Base-by-base conservation (phyloP, 1,140 invertebrate species). In the Bombus waltoni region DNA sequence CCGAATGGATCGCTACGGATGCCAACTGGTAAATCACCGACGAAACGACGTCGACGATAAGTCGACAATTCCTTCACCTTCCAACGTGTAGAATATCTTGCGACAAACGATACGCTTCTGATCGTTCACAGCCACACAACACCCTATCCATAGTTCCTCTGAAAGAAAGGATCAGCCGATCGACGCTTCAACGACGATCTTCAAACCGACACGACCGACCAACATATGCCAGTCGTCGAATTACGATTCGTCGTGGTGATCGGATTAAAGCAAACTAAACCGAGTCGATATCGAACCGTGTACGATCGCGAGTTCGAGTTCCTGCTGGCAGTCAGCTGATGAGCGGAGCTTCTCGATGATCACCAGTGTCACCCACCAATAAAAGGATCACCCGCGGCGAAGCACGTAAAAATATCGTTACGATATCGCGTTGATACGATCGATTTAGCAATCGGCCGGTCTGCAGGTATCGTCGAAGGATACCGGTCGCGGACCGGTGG, bases 401-500 rank as follows among this genome's bases (percentile, higher is more conserved):
- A 25, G 3, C 13, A 35, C n/a, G 25, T 32, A n/a, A 11, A 28
- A 25, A 44, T n/a, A 62, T 28, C 59, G 28, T n/a, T 18, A 18
- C 75, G 38, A 18, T n/a, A 40, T n/a, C 57, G 38, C 18, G 38
- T 32, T 18, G 5, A 28, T 18, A 22, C 32, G 42, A 35, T 35
- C 47, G 72, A 74, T 76, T n/a, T 42, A 28, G 2, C 47, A 35
- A 32, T 44, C n/a, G 53, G 32, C 44, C 76, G 42, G 68, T 68
- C 32, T 38, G 22, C 11, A 78, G 38, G 28, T 22, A 32, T 72
- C 22, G 38, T 32, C 9, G 40, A 32, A 25, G 18, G 32, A 10
- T 62, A 85, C 53, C 82, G 73, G 66, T 72, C 38, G 32, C 47
- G 42, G 62, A 86, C 77, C 78, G 87, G 85, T 88, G 62, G 75